These are phyloP conservation scores for Magallana angulata DNA, from an alignment of 1,140 invertebrate genomes.

Conservation along the genomic window DNA sequence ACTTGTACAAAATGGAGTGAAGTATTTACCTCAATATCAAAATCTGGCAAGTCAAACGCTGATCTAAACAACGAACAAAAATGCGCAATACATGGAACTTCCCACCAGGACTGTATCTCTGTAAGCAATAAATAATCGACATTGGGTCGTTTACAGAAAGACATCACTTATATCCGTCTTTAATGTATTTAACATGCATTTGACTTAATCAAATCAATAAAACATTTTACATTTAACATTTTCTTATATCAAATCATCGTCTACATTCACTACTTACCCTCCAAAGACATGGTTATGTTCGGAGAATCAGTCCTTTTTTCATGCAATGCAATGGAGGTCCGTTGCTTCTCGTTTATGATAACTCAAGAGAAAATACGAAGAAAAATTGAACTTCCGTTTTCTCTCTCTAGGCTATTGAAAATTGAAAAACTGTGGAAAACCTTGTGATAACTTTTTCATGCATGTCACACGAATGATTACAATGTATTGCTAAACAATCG, in stretches of 20 bases:
- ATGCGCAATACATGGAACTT: constrained; percentile 98
- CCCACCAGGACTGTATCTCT: constrained; percentile 89
- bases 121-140: constrained; percentile 58
- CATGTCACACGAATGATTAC: neutral
- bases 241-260: neutral
- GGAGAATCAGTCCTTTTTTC: constrained; percentile 12
- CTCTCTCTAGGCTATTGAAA: neutral
- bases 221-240: neutral
- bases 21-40: constrained; percentile 88
- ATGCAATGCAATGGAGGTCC: constrained; percentile 34
- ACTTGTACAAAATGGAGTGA: neutral
- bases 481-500: neutral
- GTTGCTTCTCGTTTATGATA: neutral
- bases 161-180: neutral
- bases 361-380: neutral
- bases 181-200: too few relatives aligned
- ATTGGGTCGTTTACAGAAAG: neutral
- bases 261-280: neutral
- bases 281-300: neutral
- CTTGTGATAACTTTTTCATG: neutral
- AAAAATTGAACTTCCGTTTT: neutral
- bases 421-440: neutral
- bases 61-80: constrained; percentile 98
- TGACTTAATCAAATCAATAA: too few relatives aligned
- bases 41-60: constrained; percentile 96